Evolutionary conservation across 2,888 invertebrate species (phyloP).

Genomic region (Pachliopta kotzebuea): DNA sequence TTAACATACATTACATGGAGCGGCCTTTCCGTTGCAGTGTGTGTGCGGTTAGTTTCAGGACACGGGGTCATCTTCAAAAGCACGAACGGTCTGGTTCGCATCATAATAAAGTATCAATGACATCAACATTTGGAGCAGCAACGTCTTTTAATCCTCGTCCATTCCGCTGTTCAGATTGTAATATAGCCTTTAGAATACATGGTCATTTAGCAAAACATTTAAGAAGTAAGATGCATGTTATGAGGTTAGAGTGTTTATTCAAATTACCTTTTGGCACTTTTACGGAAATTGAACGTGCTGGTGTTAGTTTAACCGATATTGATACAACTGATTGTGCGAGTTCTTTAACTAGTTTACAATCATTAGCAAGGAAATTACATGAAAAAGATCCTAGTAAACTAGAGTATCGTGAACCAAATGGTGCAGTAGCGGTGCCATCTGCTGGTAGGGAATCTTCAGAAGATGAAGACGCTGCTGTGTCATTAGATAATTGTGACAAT

Average conservation of each 20-base stretch:
- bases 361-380: conserved; percentile 88
- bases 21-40: conserved; percentile 94
- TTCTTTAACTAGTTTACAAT: conserved; percentile 92
- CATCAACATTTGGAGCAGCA: conserved; percentile 90
- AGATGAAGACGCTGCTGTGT: conserved; percentile 68
- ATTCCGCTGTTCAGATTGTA: conserved; percentile 97
- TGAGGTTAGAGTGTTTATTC: conserved; percentile 94
- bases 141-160: conserved; percentile 96
- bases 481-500: conserved; percentile 62
- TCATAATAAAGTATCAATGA: conserved; percentile 95
- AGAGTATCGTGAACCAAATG: conserved; percentile 81
- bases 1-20: conserved; percentile 97
- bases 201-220: conserved; percentile 98
- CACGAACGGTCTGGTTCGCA: conserved; percentile 96
- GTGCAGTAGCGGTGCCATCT: conserved; percentile 50
- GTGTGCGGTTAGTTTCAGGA: conserved; percentile 94
- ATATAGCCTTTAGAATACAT: conserved; percentile 97
- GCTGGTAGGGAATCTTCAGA: conserved; percentile 77
- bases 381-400: conserved; percentile 90
- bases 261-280: conserved; percentile 97
- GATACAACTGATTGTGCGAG: conserved; percentile 98
- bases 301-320: conserved; percentile 94
- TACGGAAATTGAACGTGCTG: conserved; percentile 95
- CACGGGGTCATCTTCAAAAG: conserved; percentile 95
- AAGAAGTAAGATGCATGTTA: conserved; percentile 97